phyloP scores from a whole-genome alignment of 2,797 vertebrate species.

The Otolemur crassicaudatus region DNA sequence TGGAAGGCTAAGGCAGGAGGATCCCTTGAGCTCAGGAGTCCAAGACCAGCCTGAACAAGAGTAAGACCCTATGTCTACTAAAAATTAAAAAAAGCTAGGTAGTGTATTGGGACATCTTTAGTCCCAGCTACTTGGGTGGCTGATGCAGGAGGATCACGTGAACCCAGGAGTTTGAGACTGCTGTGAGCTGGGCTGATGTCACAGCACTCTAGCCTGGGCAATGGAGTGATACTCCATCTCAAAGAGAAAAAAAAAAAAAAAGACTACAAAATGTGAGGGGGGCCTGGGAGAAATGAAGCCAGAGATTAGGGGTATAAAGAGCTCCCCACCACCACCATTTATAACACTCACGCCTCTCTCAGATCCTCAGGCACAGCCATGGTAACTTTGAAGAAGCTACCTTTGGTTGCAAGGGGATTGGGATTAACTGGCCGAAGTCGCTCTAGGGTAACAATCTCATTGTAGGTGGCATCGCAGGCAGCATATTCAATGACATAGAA shows the following conservation, averaged over 20 bases:
- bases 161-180: too few species aligned
- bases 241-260: not conserved
- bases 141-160: too few species aligned
- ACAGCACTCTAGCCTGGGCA: too few species aligned
- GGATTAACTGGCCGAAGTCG: conserved; percentile 95
- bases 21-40: too few species aligned
- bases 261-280: not conserved
- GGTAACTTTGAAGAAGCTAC: conserved; percentile 93
- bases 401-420: conserved; percentile 92
- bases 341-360: conserved; percentile 91
- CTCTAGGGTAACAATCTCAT: conserved; percentile 95
- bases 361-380: conserved; percentile 94
- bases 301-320: not conserved
- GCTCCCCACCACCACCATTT: not conserved
- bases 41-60: too few species aligned
- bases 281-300: not conserved
- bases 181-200: too few species aligned
- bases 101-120: too few species aligned
- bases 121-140: too few species aligned
- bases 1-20: too few species aligned
- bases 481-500: conserved; percentile 97
- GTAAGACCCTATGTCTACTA: too few species aligned
- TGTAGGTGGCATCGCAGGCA: conserved; percentile 95
- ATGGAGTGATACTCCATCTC: too few species aligned
- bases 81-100: too few species aligned